A percentile compares a stretch with the other conserved stretches of the same genome.
phyloP scores from a whole-genome alignment of 2,113 vertebrate genomes.

The Paramormyrops kingsleyae region DNA sequence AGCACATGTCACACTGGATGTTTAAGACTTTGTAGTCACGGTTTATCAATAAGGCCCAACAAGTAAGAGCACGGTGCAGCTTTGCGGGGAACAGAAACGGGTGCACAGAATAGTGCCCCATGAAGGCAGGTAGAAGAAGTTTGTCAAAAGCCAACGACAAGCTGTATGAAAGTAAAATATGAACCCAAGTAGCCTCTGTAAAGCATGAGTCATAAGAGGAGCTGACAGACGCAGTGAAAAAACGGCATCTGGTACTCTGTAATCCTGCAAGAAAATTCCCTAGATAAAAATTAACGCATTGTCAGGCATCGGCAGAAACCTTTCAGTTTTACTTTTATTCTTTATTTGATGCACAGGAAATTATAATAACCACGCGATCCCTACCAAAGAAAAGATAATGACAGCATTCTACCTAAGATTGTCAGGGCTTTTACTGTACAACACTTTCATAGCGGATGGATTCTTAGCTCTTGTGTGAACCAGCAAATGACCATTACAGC shows the following conservation, averaged over 20 bases:
- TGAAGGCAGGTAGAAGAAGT: not conserved
- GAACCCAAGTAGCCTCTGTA: not conserved
- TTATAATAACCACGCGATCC: not conserved
- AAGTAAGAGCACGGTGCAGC: not conserved
- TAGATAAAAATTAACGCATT: not conserved
- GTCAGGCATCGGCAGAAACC: not conserved
- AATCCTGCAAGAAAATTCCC: not conserved
- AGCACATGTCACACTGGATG: not conserved
- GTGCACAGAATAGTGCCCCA: not conserved
- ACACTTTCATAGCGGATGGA: not conserved
- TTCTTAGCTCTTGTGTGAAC: not conserved
- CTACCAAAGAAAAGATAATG: not conserved
- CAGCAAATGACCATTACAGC: not conserved
- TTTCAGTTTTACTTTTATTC: not conserved
- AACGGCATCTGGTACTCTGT: not conserved
- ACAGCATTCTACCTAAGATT: not conserved
- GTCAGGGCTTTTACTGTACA: no score
- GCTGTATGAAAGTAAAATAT: not conserved
- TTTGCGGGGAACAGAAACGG: not conserved
- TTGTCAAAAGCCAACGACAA: not conserved
- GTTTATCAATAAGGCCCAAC: not conserved
- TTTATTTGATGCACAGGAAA: not conserved
- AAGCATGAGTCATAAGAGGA: slow-evolving; percentile 11
- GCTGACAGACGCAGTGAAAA: not conserved
- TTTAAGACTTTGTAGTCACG: not conserved